A percentile compares a stretch with the other conserved stretches of the same genome.
These are phyloP conservation scores for Heterochromis multidens DNA, from an alignment of 2,113 vertebrate genomes.

Conservation along the genomic window DNA sequence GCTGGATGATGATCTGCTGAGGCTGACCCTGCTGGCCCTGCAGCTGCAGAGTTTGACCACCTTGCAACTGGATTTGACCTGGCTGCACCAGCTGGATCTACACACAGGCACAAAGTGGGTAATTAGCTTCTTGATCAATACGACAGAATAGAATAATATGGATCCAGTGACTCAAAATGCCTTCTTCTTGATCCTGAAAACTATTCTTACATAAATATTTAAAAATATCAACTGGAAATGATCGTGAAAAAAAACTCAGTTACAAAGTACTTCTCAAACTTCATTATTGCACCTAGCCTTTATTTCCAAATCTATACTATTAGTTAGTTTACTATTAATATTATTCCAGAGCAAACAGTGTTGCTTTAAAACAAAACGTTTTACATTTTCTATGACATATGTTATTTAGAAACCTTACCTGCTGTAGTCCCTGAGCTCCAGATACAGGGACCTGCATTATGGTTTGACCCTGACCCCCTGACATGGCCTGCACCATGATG, in stretches of 20 bases:
- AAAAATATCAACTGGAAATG: neutral
- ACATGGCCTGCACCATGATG: constrained; percentile 99
- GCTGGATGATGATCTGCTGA: constrained; percentile 99
- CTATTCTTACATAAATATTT: neutral
- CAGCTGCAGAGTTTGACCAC: constrained; percentile 93
- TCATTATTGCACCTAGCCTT: neutral
- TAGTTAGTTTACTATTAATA: neutral
- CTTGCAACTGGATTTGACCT: constrained; percentile 96
- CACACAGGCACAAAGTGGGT: neutral
- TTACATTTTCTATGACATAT: neutral
- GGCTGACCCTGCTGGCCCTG: constrained; percentile 96
- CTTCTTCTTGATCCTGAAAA: neutral
- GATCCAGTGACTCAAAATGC: neutral
- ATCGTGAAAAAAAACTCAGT: accelerated
- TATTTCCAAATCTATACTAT: neutral
- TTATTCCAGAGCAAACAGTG: neutral
- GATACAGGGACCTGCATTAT: constrained; percentile 98
- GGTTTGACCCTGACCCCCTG: constrained; percentile 93
- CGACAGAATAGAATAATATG: neutral
- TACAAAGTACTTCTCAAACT: neutral
- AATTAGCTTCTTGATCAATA: neutral
- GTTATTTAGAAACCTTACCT: constrained; percentile 75
- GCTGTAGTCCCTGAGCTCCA: constrained; percentile 92
- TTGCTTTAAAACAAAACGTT: neutral
- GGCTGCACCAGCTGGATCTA: constrained; percentile 91